Base-by-base conservation (phyloP, 2,888 invertebrate genomes). In the Autographa pulchrina region DNA sequence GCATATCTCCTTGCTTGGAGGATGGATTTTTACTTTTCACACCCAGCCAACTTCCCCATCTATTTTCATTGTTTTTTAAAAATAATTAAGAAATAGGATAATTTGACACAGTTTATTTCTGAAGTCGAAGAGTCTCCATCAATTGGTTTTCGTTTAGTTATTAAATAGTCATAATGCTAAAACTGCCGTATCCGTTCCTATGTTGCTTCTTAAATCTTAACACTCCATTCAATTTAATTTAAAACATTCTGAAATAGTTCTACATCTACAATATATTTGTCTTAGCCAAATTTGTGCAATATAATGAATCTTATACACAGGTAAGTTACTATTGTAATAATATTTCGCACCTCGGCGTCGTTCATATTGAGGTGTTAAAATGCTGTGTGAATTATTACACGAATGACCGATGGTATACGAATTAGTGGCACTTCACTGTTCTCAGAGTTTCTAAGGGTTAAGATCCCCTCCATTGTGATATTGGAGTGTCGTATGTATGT, bases 401-500 rank as follows among this genome's bases (percentile, higher is more conserved):
- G 77, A 67, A 68, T 66, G 65, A 48, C 48, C 59, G 64, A 67
- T 65, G 32, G 58, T 56, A 54, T 43, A 70, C 62, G 38, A 54
- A 43, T 60, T 32, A 54, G 20, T 43, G 16, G 16, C 61, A 64
- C 72, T 71, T 62, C 16, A 56, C 25, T 4, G 14, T 56, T 25
- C 25, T 56, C 13, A 25, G 20, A 25, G 4, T 32, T 32, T 25
- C 16, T 58, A 31, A 58, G 68, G 70, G 62, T 65, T 60, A 48
- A 48, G n/a, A 48, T 65, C 68, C 68, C 72, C 72, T 54, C 58
- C 65, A 68, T 72, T 82, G 85, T 83, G 85, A 83, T 84, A 84
- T 75, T 65, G 69, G 61, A 72, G 65, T 82, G 77, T 77, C 75
- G 75, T 71, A 72, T 80, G 72, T 80, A 69, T 71, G 68, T 74